Evolutionary conservation across 1,140 invertebrate genomes (phyloP).

Genomic region (Hycleus cichorii): DNA sequence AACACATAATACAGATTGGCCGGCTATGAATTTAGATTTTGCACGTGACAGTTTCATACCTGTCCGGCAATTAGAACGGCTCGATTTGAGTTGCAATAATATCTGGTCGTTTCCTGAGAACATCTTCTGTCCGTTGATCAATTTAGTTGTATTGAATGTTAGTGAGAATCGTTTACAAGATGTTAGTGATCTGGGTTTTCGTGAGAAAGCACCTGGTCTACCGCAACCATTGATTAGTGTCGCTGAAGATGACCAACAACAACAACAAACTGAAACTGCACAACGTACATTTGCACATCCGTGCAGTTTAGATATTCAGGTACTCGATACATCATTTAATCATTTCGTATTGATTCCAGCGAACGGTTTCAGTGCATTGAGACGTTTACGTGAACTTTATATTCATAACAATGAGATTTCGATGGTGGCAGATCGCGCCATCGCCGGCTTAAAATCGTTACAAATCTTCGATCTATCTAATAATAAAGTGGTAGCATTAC

Average conservation of each 20-base stretch:
- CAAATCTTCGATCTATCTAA: constrained; percentile 77
- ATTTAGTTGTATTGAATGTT: constrained; percentile 68
- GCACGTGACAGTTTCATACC: constrained; percentile 63
- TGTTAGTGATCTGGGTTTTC: constrained; percentile 70
- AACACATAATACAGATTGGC: constrained; percentile 72
- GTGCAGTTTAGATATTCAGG: constrained; percentile 72
- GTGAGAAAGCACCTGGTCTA: constrained; percentile 48
- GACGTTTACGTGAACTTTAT: constrained; percentile 66
- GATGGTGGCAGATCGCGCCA: constrained; percentile 72
- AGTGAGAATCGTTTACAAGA: constrained; percentile 80
- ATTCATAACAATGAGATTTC: constrained; percentile 79
- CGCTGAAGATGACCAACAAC: constrained; percentile 42
- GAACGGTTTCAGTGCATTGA: constrained; percentile 68
- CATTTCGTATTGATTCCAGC: constrained; percentile 73
- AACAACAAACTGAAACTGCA: constrained; percentile 40
- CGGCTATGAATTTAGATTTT: constrained; percentile 68
- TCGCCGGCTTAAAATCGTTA: constrained; percentile 68
- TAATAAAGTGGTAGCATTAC: constrained; percentile 80
- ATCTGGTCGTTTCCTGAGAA: constrained; percentile 81
- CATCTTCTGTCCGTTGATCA: constrained; percentile 73
- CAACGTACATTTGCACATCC: constrained; percentile 42
- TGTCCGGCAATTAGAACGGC: constrained; percentile 64
- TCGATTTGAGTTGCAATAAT: constrained; percentile 83
- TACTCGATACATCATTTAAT: constrained; percentile 76
- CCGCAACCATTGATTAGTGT: constrained; percentile 57